Base-by-base conservation (phyloP, 2,888 invertebrate genomes). In the Smittia sp. region DNA sequence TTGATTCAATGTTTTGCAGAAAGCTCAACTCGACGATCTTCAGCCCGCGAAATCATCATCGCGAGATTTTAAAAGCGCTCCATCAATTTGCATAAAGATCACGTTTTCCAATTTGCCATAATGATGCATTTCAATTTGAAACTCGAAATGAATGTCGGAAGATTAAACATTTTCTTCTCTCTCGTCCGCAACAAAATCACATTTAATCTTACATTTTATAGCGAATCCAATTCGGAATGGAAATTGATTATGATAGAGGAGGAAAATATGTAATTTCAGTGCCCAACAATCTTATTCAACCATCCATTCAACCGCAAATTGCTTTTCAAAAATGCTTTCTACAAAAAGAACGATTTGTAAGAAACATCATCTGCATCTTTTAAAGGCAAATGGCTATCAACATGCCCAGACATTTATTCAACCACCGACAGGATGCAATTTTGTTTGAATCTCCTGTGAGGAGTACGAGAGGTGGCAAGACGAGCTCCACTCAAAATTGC, bases 301-400 rank as follows among this genome's bases (percentile, higher is more conserved):
- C 72, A 72, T 72, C 72, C 72, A 72, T 72, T 62, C 27, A 72
- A 72, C 72, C 72, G 24, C 72, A 54, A 68, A 68, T 46, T 68
- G 68, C 39, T 68, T 32, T 39, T n/a, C 20, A 20, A 58, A 58
- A 7, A 58, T 13, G 22, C 4, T 46, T 58, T 20, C 58, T 22
- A 58, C 58, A 58, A 58, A 46, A 18, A 58, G 18, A 58, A 18
- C 58, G 58, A 58, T 18, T 58, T 65, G 65, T 65, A 32, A 46
- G 13, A 13, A 41, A 68, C 24, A 68, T 68, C 41, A 68, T 68
- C 68, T 68, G 68, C 69, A 32, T 4, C 1, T 41, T 67, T 39
- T 13, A 46, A 46, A 46, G 46, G 62, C 25, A 25, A 25, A 66
- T 38, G 32, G 66, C 38, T 66, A 66, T 32, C 66, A 18, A 15